Evolutionary conservation across 2,888 invertebrate genomes (phyloP), one percentile per base, ranked within the genome.

Genomic region (Pterostichus niger): DNA sequence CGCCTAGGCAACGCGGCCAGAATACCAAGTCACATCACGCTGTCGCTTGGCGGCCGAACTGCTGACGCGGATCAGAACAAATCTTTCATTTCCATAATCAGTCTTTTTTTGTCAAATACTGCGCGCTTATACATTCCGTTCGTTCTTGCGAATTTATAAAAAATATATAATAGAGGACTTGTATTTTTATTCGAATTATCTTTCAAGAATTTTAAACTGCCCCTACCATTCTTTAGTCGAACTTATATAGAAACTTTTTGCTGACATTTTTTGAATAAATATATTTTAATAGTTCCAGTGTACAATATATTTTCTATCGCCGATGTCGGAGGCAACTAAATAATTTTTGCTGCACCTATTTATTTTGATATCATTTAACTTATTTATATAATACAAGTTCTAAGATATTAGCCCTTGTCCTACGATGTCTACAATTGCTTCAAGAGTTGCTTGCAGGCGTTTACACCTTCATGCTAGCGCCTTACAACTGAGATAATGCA

Each of bases 11-110:
- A 82, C 75, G 75, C 82, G 54, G 10, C 2, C 40, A 15, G 81
- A 81, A 81, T 81, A 81, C 54, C 17, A 81, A 81, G 44, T 35
- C 71, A 13, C 40, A 49, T 35, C 31, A 15, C 61, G 6, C 40
- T 40, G 7, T 40, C 40, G 40, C 40, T 40, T 40, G 7, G 6
- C 40, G 40, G 7, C 9, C 40, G 24, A 61, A 40, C 75, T 24
- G 73, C 73, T 68, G 71, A 56, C 73, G 56, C 73, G 82, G 81
- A 82, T 82, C 82, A 75, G 46, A 15, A 56, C 79, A 82, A 82
- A 82, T 82, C 82, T 82, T 82, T 82, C 82, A 82, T 82, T 82
- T 75, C 82, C 82, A 82, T 82, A 82, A 82, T 82, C 82, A 82
- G 59, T 46, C 82, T 75, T 82, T 82, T n/a, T 82, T 82, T 82